phyloP scores from a whole-genome alignment of 2,888 invertebrate species.

The Tipula vernalis region DNA sequence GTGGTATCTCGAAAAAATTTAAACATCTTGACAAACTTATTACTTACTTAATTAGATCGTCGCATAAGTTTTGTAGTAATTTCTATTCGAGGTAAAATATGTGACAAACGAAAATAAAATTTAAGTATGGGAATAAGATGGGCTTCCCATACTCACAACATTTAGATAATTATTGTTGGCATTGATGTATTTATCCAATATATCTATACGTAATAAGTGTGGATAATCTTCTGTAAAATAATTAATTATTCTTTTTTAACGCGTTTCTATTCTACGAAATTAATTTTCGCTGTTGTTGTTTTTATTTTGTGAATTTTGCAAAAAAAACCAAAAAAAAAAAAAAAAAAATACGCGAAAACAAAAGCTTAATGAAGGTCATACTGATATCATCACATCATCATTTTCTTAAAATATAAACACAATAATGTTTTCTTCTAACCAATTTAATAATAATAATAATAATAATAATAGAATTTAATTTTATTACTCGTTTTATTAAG shows the following conservation, averaged over 20 bases:
- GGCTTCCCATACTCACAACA: neutral
- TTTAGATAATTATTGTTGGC: neutral
- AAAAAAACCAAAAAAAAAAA: neutral
- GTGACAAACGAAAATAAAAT: neutral
- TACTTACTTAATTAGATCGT: neutral
- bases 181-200: neutral
- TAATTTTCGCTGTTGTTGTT: neutral
- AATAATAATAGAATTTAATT: neutral
- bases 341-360: neutral
- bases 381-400: neutral
- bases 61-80: neutral
- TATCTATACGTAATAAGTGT: too few relatives aligned
- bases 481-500: neutral
- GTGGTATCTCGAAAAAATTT: neutral
- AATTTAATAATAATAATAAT: neutral
- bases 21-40: neutral
- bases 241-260: neutral
- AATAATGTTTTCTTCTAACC: neutral
- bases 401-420: neutral
- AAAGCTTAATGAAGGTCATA: neutral
- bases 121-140: neutral
- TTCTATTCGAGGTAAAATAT: neutral
- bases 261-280: neutral
- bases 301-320: neutral
- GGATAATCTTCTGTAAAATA: neutral